Evolutionary conservation across 2,113 vertebrate genomes (phyloP).

Genomic region (Spermophilus dauricus): DNA sequence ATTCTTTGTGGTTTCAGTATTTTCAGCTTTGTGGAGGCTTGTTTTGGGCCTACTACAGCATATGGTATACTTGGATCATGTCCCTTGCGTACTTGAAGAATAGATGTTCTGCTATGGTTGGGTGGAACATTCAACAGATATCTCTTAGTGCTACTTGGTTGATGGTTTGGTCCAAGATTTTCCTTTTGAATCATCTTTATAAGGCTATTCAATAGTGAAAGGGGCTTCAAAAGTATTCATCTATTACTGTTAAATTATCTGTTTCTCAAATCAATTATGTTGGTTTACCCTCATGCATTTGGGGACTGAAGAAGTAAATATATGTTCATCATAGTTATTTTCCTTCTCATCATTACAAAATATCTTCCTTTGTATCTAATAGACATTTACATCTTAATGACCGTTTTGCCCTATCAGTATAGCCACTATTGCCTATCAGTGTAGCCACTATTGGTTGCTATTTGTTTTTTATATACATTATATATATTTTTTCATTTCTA

Average conservation of each 20-base stretch:
- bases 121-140: not conserved
- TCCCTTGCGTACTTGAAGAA: not conserved
- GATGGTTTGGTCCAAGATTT: not conserved
- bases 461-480: not conserved
- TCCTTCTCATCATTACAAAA: not conserved
- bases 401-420: not conserved
- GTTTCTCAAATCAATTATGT: not conserved
- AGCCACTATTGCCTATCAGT: not conserved
- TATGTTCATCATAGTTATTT: not conserved
- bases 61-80: not conserved
- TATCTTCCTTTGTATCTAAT: not conserved
- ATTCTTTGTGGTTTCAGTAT: not conserved
- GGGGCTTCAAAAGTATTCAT: not conserved
- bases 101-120: not conserved
- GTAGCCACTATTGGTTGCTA: not conserved
- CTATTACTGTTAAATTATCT: not conserved
- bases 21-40: not conserved
- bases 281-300: not conserved
- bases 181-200: not conserved
- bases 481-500: not conserved
- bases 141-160: not conserved
- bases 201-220: not conserved
- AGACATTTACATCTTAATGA: not conserved
- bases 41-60: not conserved
- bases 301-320: not conserved